Conservation (phyloP, 2,888 invertebrate genomes). For the Alsophila aescularia region DNA sequence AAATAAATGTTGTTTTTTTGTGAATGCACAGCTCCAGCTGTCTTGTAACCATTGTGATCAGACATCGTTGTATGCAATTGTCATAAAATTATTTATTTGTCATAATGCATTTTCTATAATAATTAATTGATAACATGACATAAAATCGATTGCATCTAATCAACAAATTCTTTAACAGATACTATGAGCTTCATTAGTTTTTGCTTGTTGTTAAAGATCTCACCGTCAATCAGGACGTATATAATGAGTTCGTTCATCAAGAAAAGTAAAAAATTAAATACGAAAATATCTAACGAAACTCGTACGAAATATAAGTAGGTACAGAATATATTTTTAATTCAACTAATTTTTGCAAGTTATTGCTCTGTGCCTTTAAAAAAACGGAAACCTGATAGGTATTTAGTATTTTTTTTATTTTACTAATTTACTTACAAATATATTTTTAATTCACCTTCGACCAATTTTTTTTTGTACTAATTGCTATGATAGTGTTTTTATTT, state of each 20-base stretch:
- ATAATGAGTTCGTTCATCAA: no score
- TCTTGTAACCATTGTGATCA: neutral
- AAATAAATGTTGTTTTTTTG: no score
- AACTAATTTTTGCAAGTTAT: slow-evolving; percentile 21
- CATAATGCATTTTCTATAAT: slow-evolving; percentile 1
- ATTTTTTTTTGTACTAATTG: slow-evolving; percentile 79
- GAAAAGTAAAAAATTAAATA: slow-evolving; percentile 1
- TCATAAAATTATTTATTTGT: neutral
- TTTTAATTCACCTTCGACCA: slow-evolving; percentile 68
- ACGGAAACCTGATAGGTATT: slow-evolving; percentile 38
- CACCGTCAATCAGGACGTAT: no score
- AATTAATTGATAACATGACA: slow-evolving; percentile 14
- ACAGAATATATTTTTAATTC: slow-evolving; percentile 9
- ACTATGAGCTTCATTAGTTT: slow-evolving; percentile 5
- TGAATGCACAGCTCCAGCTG: neutral
- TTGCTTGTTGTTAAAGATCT: neutral
- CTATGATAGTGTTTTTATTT: slow-evolving; percentile 69
- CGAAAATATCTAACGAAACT: slow-evolving; percentile 6
- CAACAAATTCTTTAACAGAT: slow-evolving; percentile 17
- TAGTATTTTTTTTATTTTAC: slow-evolving; percentile 51
- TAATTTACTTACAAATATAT: slow-evolving; percentile 45
- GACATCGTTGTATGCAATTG: neutral
- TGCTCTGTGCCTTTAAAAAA: slow-evolving; percentile 27
- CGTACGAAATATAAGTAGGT: slow-evolving; percentile 6
- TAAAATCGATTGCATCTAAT: slow-evolving; percentile 26